Percentiles rank a stretch among this genome's conserved stretches.
phyloP scores from a whole-genome alignment of 2,888 invertebrate genomes.

The Cetonia aurata region DNA sequence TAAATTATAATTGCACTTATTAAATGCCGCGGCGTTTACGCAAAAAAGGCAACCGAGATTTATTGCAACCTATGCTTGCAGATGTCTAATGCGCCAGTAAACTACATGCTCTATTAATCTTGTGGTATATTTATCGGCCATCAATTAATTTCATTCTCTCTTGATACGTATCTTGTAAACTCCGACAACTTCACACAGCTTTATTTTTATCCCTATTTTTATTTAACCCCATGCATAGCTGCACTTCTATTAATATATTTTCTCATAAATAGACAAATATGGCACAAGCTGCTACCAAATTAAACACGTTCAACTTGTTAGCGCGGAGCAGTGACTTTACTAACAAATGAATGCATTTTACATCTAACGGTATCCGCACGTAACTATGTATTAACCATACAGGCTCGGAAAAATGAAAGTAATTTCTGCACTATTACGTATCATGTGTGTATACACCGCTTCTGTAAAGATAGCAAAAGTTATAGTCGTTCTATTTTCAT shows the following conservation, averaged over 20 bases:
- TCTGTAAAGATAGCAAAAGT: conserved; percentile 40
- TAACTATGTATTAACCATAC: conserved; percentile 5
- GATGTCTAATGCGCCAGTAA: conserved; percentile 30
- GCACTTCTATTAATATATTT: not conserved
- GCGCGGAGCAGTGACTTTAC: conserved; percentile 17
- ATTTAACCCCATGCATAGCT: not conserved
- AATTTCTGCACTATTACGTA: conserved; percentile 33
- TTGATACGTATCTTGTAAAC: too few species aligned
- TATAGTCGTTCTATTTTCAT: conserved; percentile 24
- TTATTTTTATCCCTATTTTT: too few species aligned
- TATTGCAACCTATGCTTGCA: conserved; percentile 25
- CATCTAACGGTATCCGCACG: conserved; percentile 32
- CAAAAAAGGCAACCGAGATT: conserved; percentile 14
- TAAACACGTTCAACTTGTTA: conserved; percentile 32
- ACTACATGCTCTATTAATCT: conserved; percentile 37
- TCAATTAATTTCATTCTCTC: conserved; percentile 31
- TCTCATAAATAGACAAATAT: too few species aligned
- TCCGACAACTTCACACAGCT: too few species aligned
- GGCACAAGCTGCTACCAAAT: conserved; percentile 11
- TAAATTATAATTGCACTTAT: conserved; percentile 22
- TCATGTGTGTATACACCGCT: conserved; percentile 1
- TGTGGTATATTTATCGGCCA: conserved; percentile 37
- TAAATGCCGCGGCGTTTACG: conserved; percentile 3
- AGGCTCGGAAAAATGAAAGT: conserved; percentile 37
- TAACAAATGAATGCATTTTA: conserved; percentile 37